These are phyloP conservation scores for Corvus cornix DNA, from an alignment of 2,113 vertebrate genomes.

Conservation along the genomic window DNA sequence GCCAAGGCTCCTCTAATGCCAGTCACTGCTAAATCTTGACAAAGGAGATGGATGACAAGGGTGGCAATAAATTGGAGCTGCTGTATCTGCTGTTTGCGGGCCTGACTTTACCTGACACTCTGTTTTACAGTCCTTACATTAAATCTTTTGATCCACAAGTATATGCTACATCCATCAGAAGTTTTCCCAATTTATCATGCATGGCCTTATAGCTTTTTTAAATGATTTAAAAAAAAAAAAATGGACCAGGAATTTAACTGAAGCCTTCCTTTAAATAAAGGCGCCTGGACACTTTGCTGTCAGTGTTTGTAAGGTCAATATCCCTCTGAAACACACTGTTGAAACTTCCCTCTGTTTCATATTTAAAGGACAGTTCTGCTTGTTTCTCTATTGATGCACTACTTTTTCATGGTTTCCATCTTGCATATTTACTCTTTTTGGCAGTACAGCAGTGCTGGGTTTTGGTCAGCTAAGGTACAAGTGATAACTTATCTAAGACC, in stretches of 20 bases:
- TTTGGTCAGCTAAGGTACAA: background rate
- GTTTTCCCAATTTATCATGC: conserved; percentile 9
- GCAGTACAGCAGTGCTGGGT: background rate
- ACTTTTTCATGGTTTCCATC: background rate
- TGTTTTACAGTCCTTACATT: background rate
- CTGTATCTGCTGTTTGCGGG: background rate
- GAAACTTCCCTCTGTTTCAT: background rate
- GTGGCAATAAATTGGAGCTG: background rate
- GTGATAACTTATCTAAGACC: background rate
- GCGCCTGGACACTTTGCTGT: background rate
- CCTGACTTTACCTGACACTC: conserved; percentile 1
- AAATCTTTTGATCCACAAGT: conserved; percentile 24
- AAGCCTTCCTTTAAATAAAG: conserved; percentile 13
- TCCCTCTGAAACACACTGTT: background rate
- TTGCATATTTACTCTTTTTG: background rate
- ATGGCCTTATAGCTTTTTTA: background rate
- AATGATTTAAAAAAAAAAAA: background rate
- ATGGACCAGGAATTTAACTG: background rate
- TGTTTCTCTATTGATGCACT: background rate
- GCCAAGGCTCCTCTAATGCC: background rate
- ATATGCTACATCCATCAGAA: conserved; percentile 20
- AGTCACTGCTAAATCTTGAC: background rate
- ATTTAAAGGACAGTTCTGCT: conserved; percentile 18
- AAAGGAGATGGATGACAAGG: background rate
- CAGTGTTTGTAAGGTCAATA: conserved; percentile 3